phyloP scores from a whole-genome alignment of 2,888 invertebrate species.

The Xestia c-nigrum region DNA sequence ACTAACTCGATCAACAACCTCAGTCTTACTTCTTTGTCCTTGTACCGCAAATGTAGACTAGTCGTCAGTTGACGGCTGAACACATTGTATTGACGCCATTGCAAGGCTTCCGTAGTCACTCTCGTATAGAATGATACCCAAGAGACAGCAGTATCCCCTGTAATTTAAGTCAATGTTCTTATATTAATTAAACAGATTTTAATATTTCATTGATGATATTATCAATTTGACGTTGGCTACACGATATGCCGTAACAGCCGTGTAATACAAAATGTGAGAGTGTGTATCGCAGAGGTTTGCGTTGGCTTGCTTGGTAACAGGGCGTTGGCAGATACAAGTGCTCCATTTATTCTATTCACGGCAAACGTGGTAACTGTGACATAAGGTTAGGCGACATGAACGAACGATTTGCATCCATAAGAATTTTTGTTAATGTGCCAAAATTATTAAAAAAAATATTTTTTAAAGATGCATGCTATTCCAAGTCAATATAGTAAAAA shows the following conservation, averaged over 20 bases:
- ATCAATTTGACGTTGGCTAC: not conserved
- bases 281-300: not conserved
- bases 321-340: no score
- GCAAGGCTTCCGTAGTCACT: slow-evolving; percentile 79
- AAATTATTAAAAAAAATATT: not conserved
- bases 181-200: not conserved
- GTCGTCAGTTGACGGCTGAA: slow-evolving; percentile 81
- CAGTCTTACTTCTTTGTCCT: slow-evolving; percentile 77
- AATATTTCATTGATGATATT: not conserved
- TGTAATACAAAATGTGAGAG: not conserved
- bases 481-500: not conserved
- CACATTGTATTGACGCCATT: slow-evolving; percentile 86
- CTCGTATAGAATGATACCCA: slow-evolving; percentile 80
- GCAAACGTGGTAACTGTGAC: not conserved
- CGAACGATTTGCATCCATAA: no score
- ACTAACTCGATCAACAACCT: not conserved
- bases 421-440: no score
- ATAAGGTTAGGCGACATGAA: not conserved
- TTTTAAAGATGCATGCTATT: not conserved
- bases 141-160: slow-evolving; percentile 68
- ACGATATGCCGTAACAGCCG: not conserved
- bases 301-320: not conserved
- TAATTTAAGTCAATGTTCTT: slow-evolving; percentile 7
- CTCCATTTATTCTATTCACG: not conserved
- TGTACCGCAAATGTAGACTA: slow-evolving; percentile 79